Base-by-base conservation (phyloP, 2,888 invertebrate genomes). In the Formica aserva region DNA sequence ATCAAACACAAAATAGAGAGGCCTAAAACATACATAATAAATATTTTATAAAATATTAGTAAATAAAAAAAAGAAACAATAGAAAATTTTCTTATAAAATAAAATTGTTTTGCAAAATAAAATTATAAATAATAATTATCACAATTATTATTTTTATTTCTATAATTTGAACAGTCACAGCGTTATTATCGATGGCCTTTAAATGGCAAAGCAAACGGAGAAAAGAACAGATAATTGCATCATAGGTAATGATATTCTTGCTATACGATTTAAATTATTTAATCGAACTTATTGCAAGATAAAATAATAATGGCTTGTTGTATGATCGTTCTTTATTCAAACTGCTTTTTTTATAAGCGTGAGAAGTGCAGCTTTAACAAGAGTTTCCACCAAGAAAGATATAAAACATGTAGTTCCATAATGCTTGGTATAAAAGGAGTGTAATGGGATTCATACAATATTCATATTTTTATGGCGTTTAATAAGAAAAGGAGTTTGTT, bases 381-480 rank as follows among this genome's bases (percentile, higher is more conserved):
- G 8, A 57, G 26, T 38, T 38, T 55, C 26, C 38, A 38, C 18
- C 38, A 38, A 57, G 18, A 57, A 3, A 38, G 26, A 71, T 72
- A 72, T 57, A 72, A 72, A 72, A 72, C 18, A 26, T 18, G 57
- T 18, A 18, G 6, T 38, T 26, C 6, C 57, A 22, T 3, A 72
- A 38, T 72, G 38, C 57, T 57, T 26, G 35, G 35, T 72, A 9
- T 55, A 57, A 35, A 72, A 38, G 72, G 38, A 57, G 38, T 72
- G 35, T 72, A 57, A 72, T 57, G 22, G 55, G 26, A 26, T n/a
- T 72, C 57, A 57, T 72, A 38, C 57, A 57, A n/a, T 57, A 72
- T 72, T 72, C 57, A 72, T 48, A 48, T 26, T 72, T 72, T 57
- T 38, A 57, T 8, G 38, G 57, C 26, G 38, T 72, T 72, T 72